Conservation (phyloP, 2,797 vertebrate genomes). For the Pelodytes ibericus region DNA sequence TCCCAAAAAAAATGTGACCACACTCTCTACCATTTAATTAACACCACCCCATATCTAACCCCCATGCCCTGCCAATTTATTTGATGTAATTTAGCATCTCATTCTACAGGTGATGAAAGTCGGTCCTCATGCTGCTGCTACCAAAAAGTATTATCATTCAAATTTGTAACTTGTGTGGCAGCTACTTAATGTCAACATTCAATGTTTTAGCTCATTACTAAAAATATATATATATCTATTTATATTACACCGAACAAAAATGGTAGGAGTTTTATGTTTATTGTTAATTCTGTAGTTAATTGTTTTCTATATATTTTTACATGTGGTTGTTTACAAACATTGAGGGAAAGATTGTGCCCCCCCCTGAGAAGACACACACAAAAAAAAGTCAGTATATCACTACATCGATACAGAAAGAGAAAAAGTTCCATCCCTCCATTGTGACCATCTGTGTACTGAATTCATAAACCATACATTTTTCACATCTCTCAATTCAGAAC, state of each 20-base stretch:
- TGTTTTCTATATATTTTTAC: constrained; percentile 21
- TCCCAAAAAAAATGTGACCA: constrained; percentile 1
- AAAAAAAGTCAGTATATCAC: constrained; percentile 5
- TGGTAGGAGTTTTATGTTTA: constrained; percentile 29
- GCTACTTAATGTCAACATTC: constrained; percentile 34
- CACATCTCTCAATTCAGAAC: constrained; percentile 11
- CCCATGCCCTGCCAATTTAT: not conserved
- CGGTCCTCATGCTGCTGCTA: constrained; percentile 36
- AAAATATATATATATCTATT: not conserved
- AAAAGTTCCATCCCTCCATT: constrained; percentile 18
- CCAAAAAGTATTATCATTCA: constrained; percentile 31
- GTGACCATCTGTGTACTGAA: constrained; percentile 7
- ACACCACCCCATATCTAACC: constrained; percentile 16
- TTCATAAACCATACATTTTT: constrained; percentile 8
- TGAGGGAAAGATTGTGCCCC: constrained; percentile 26
- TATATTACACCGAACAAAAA: constrained; percentile 37
- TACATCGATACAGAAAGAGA: not conserved
- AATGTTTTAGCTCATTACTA: too few species aligned
- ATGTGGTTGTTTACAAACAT: constrained; percentile 27
- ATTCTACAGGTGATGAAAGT: constrained; percentile 20
- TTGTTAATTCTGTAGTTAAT: constrained; percentile 20
- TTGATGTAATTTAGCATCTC: constrained; percentile 10
- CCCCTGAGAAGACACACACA: constrained; percentile 17
- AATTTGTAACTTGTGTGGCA: constrained; percentile 34
- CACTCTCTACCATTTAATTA: constrained; percentile 20